Evolutionary conservation across 1,140 invertebrate species (phyloP), one percentile per base, ranked within the genome.

Genomic region (Caenorhabditis brenneri): DNA sequence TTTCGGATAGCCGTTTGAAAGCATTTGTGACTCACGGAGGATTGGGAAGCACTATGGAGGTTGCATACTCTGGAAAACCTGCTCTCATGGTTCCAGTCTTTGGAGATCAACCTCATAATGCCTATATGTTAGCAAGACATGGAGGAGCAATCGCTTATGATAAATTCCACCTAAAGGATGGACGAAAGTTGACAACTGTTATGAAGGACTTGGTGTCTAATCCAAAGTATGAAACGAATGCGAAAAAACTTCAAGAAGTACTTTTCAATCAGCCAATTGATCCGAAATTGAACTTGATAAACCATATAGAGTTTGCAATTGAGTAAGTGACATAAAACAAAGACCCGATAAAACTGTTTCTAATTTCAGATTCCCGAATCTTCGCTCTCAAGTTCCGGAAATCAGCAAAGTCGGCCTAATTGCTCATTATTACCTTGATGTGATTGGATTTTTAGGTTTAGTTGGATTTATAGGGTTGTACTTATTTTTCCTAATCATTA

Each of bases 21-120:
- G 10, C 84, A 10, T 88, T 88, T 83, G 84, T 88, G 27, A 88
- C 88, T 7, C 88, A 88, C 49, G 86, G 85, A n/a, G n/a, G n/a
- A n/a, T n/a, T n/a, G n/a, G n/a, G n/a, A n/a, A n/a, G n/a, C n/a
- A n/a, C n/a, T n/a, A n/a, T n/a, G n/a, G n/a, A n/a, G n/a, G n/a
- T n/a, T n/a, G n/a, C n/a, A n/a, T n/a, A n/a, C n/a, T n/a, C n/a
- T n/a, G n/a, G n/a, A n/a, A n/a, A n/a, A n/a, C n/a, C n/a, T n/a
- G n/a, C n/a, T n/a, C n/a, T n/a, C 42, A 88, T 88, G 9, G 79
- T 85, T 27, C 86, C 87, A 19, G 53, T 88, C 0, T 88, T 86
- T 53, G 86, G 46, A 27, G 88, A 88, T 24, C 88, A 88, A 33
- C 78, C 78, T 0, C n/a, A 80, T 27, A 88, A 88, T 60, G 69